Conservation (phyloP, 2,888 invertebrate genomes). For the Acanthoscelides obtectus region DNA sequence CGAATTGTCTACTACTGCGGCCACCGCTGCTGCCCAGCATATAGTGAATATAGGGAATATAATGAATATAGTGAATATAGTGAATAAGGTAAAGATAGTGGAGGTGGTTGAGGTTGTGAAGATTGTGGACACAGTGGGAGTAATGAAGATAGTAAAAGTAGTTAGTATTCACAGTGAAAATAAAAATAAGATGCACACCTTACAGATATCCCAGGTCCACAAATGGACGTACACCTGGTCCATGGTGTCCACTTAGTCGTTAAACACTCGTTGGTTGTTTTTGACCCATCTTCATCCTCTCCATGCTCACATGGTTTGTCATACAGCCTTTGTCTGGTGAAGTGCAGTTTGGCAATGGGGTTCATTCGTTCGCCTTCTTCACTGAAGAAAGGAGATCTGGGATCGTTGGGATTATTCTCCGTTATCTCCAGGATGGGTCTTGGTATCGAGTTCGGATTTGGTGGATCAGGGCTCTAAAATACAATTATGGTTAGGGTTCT, state of each 20-base stretch:
- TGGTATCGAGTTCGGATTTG: conserved; percentile 58
- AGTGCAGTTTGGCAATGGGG: conserved; percentile 77
- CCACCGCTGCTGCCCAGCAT: too few species aligned
- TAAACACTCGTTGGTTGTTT: conserved; percentile 16
- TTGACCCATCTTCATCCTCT: conserved; percentile 5
- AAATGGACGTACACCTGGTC: conserved; percentile 46
- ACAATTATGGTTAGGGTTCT: not conserved
- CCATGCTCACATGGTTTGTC: conserved; percentile 63
- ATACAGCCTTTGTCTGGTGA: conserved; percentile 72
- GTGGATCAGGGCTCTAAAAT: conserved; percentile 68
- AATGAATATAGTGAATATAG: too few species aligned
- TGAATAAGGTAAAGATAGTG: too few species aligned
- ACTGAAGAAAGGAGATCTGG: conserved; percentile 85
- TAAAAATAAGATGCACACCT: not conserved
- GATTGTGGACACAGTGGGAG: too few species aligned
- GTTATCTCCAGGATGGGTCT: conserved; percentile 80
- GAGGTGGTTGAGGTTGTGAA: too few species aligned
- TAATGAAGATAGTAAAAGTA: too few species aligned
- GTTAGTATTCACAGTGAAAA: too few species aligned
- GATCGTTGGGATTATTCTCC: conserved; percentile 77
- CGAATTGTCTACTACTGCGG: too few species aligned
- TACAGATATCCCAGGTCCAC: conserved; percentile 48
- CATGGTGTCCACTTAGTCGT: conserved; percentile 25
- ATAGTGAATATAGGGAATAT: too few species aligned
- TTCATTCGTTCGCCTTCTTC: conserved; percentile 70